Base-by-base conservation (phyloP, 2,797 vertebrate species). In the Crypturellus tataupa region DNA sequence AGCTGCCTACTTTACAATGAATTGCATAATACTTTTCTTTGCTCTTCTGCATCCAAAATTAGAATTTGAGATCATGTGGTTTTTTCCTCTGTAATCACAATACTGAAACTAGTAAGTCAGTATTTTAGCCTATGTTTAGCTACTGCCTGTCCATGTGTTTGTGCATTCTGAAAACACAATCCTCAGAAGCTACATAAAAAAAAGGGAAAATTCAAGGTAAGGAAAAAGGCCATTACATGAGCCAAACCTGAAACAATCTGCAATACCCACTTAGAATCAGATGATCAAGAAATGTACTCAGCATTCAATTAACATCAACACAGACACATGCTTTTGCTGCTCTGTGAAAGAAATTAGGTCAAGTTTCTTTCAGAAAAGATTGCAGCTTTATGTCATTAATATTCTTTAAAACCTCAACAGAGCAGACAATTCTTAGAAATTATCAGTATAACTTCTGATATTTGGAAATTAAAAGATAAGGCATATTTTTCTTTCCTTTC, bases 221-320 rank as follows among this genome's bases (percentile, higher is more conserved):
- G 37, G 51, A 21, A 79, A 60, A 72, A 2, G 10, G 25, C 14
- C 14, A 42, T 12, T 65, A 51, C 16, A 31, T 49, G 29, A 94
- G 39, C 2, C 0, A 0, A 51, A 55, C 55, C 2, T 12, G 31
- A 69, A 67, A 29, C 25, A 59, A n/a, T 24, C 47, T 1, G 9
- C 13, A 62, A 25, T 0, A 4, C 5, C 18, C 53, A 63, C 11
- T 23, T 16, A 53, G 8, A 81, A 37, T 11, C 23, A 33, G 42
- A 12, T 0, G 2, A 29, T 6, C 3, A 55, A 59, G 44, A 78
- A 35, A 2, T 29, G 7, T 12, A 37, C n/a, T 63, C 60, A 59
- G 42, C 25, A 65, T 40, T 55, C 40, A 7, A 25, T 21, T 8
- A 33, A 15, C 40, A 62, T 2, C 21, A 10, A 13, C 21, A 78